These are phyloP conservation scores for Argyra leucocephala DNA, from an alignment of 2,888 invertebrate genomes.

Conservation along the genomic window DNA sequence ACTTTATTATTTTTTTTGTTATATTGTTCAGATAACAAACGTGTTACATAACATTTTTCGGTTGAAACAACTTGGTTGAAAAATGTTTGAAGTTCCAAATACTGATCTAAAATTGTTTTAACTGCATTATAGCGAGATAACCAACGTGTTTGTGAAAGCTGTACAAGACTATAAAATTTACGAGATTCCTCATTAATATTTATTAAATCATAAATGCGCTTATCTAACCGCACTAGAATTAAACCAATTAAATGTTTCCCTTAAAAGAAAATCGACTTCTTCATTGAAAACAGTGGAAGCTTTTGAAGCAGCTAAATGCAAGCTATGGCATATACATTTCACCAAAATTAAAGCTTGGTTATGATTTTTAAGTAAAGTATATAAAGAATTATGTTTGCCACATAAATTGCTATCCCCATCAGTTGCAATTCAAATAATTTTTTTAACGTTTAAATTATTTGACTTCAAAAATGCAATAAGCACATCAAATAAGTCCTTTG, in stretches of 20 bases:
- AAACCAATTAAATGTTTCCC: constrained; percentile 13
- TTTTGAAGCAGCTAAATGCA: neutral
- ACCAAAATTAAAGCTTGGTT: neutral
- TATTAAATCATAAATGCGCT: neutral
- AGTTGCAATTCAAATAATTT: neutral
- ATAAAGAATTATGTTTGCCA: neutral
- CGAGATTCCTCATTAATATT: neutral
- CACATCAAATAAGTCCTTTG: neutral
- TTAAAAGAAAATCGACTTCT: constrained; percentile 1
- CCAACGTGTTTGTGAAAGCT: neutral
- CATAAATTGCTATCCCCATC: neutral
- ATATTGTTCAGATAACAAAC: neutral
- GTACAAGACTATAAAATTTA: neutral
- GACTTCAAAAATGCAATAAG: neutral
- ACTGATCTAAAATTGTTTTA: neutral
- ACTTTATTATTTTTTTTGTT: neutral
- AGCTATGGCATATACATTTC: neutral
- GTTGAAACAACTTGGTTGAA: neutral
- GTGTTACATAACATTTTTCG: neutral
- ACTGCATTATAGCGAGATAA: neutral
- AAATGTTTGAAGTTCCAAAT: neutral
- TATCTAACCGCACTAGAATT: neutral
- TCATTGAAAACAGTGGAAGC: neutral
- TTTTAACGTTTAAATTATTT: neutral
- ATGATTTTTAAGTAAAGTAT: neutral